Evolutionary conservation across 1,140 invertebrate species (phyloP).

Genomic region (Manduca sexta): DNA sequence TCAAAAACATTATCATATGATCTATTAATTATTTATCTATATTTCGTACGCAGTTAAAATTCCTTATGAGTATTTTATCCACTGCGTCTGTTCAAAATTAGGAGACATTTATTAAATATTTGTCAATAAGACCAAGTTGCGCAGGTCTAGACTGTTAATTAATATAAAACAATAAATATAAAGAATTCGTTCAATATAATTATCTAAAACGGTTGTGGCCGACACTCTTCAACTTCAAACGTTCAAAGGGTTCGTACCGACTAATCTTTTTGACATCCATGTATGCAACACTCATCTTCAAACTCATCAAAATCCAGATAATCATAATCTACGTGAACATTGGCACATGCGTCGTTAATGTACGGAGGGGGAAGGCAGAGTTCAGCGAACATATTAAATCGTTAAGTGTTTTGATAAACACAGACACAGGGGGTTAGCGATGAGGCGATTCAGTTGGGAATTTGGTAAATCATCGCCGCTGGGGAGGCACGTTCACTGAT

Average conservation of each 20-base stretch:
- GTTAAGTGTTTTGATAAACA: slow-evolving; percentile 70
- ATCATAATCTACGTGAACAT: slow-evolving; percentile 35
- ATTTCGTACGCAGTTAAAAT: no score
- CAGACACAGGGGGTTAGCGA: slow-evolving; percentile 51
- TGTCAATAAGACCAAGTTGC: background rate
- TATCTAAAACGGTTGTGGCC: no score
- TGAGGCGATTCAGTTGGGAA: slow-evolving; percentile 51
- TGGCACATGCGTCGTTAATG: slow-evolving; percentile 36
- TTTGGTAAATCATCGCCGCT: slow-evolving; percentile 54
- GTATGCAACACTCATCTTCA: background rate
- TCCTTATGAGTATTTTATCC: no score
- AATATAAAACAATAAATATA: slow-evolving; percentile 43
- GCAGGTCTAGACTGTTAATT: slow-evolving; percentile 45
- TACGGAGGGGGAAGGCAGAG: slow-evolving; percentile 32
- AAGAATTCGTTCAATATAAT: background rate
- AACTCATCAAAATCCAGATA: slow-evolving; percentile 7
- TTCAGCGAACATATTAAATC: slow-evolving; percentile 64
- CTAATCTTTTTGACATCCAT: slow-evolving; percentile 10
- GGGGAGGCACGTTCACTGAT: slow-evolving; percentile 37
- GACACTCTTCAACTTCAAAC: background rate
- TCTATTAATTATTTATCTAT: no score
- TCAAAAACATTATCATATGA: no score
- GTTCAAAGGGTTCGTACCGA: slow-evolving; percentile 5
- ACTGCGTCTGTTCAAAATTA: no score
- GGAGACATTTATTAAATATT: no score